These are phyloP conservation scores for Papilio dardanus DNA, from an alignment of 1,140 invertebrate species.

Conservation along the genomic window DNA sequence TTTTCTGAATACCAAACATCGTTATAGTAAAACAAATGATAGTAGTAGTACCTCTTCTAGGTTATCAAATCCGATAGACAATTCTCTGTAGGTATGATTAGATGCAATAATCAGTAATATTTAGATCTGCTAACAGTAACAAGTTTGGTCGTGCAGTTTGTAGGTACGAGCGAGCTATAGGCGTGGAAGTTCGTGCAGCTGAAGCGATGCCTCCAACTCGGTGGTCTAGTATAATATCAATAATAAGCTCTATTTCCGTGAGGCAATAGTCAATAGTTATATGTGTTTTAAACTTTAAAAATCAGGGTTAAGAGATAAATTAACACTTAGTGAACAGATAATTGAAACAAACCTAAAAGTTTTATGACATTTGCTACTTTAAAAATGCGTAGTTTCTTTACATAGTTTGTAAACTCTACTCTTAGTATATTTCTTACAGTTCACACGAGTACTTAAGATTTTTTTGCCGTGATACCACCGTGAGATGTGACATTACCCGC, in stretches of 20 bases:
- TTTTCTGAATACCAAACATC: too few relatives aligned
- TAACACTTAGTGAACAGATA: too few relatives aligned
- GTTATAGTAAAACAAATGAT: too few relatives aligned
- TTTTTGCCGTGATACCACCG: constrained; percentile 27
- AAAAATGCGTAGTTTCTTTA: too few relatives aligned
- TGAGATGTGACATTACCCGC: constrained; percentile 1
- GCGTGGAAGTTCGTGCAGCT: constrained; percentile 55
- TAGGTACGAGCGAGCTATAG: constrained; percentile 39
- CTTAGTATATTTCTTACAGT: too few relatives aligned
- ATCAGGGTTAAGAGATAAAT: too few relatives aligned
- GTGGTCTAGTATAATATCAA: constrained; percentile 49
- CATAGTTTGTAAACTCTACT: background rate
- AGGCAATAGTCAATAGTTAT: background rate
- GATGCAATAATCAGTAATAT: background rate
- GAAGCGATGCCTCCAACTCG: constrained; percentile 40
- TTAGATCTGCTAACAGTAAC: constrained; percentile 3
- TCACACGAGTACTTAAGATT: background rate
- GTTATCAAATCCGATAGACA: background rate
- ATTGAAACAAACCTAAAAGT: too few relatives aligned
- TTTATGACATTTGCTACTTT: too few relatives aligned
- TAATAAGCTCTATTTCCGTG: constrained; percentile 17
- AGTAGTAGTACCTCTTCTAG: background rate
- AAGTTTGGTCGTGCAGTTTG: background rate
- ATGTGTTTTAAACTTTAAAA: too few relatives aligned
- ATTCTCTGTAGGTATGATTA: background rate